Evolutionary conservation across 2,113 vertebrate genomes (phyloP).

Genomic region (Vidua chalybeata): DNA sequence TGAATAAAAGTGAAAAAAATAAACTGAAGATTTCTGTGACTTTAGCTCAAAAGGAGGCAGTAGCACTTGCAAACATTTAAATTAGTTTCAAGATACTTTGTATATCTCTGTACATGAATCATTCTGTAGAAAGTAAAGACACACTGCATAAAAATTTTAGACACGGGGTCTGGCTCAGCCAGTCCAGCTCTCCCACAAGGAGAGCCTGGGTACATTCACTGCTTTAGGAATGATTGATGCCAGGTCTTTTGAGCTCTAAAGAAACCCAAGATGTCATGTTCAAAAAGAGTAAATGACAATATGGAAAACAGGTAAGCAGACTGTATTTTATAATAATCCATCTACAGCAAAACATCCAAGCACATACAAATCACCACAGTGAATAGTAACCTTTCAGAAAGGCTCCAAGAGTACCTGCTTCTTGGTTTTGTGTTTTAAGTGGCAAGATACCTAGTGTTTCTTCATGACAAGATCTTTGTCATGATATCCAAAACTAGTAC

Average conservation of each 20-base stretch:
- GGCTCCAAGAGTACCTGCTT: background rate
- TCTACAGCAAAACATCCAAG: background rate
- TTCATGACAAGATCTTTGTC: background rate
- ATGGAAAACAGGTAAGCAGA: background rate
- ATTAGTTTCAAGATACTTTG: background rate
- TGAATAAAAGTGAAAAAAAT: background rate
- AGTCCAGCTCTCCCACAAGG: background rate
- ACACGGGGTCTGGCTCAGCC: background rate
- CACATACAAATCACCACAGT: background rate
- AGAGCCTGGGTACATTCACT: background rate
- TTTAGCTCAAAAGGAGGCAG: conserved; percentile 37
- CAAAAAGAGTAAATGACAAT: background rate
- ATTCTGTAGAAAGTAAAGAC: conserved; percentile 18
- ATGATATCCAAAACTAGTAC: background rate
- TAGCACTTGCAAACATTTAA: conserved; percentile 40
- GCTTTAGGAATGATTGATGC: conserved; percentile 39
- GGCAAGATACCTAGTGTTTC: background rate
- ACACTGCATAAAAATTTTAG: background rate
- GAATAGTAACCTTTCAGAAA: background rate
- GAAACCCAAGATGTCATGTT: background rate
- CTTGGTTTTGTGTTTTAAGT: background rate
- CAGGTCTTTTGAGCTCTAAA: background rate
- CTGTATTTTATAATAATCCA: background rate
- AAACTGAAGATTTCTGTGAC: background rate
- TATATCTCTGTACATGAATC: background rate